Conservation (phyloP, 2,888 invertebrate species). For the Serrognathus titanus region DNA sequence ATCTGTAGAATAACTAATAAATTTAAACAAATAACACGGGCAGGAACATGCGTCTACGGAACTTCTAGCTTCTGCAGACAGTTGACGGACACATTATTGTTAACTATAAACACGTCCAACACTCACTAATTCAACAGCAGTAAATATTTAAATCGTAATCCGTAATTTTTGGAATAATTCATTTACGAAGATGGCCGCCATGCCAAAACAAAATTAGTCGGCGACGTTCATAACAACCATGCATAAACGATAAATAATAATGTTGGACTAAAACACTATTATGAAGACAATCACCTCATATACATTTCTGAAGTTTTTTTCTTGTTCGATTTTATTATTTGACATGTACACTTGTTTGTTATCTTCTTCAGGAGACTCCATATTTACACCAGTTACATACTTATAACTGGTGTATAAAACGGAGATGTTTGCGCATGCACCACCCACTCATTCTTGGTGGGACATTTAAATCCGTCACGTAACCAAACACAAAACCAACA, state of each 20-base stretch:
- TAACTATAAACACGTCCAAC: slow-evolving; percentile 11
- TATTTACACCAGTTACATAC: slow-evolving; percentile 42
- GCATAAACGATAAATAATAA: slow-evolving; percentile 41
- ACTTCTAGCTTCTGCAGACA: slow-evolving; percentile 18
- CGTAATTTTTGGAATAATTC: slow-evolving; percentile 37
- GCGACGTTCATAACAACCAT: slow-evolving; percentile 42
- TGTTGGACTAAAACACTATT: slow-evolving; percentile 43
- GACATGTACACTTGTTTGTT: slow-evolving; percentile 45
- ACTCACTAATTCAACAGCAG: slow-evolving; percentile 17
- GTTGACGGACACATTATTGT: slow-evolving; percentile 11
- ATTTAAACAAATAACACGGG: slow-evolving; percentile 33
- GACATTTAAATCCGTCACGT: slow-evolving; percentile 16
- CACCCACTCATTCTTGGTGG: slow-evolving; percentile 8
- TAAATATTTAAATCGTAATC: slow-evolving; percentile 27
- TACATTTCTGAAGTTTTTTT: slow-evolving; percentile 44
- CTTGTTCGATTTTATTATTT: slow-evolving; percentile 44
- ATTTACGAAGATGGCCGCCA: slow-evolving; percentile 47
- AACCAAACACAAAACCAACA: background rate
- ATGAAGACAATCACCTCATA: slow-evolving; percentile 47
- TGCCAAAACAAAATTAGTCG: slow-evolving; percentile 44
- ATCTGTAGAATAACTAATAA: slow-evolving; percentile 41
- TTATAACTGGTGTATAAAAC: slow-evolving; percentile 15
- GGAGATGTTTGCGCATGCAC: slow-evolving; percentile 11
- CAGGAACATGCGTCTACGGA: slow-evolving; percentile 28
- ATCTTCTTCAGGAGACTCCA: slow-evolving; percentile 48